phyloP scores from a whole-genome alignment of 2,888 invertebrate genomes.

The Oscheius onirici region DNA sequence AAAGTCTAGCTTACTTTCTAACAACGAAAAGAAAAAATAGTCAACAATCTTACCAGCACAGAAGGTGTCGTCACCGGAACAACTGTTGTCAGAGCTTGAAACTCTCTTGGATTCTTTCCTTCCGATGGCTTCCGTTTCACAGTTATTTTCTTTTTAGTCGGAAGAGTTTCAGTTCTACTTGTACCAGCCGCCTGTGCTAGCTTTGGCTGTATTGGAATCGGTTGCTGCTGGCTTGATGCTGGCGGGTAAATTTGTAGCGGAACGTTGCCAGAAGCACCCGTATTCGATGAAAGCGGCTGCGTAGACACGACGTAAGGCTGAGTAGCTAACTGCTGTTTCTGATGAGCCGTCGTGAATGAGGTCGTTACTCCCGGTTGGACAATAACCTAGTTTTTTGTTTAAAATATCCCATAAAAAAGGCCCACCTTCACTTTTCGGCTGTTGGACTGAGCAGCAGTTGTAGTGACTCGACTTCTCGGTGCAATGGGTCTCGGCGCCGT shows the following conservation, averaged over 20 bases:
- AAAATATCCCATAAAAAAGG: too few species aligned
- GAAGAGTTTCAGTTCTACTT: too few species aligned
- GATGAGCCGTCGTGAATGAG: conserved; percentile 3
- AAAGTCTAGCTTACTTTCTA: too few species aligned
- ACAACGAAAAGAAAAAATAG: not conserved
- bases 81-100: not conserved
- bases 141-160: too few species aligned
- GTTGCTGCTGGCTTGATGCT: too few species aligned
- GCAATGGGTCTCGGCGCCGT: not conserved
- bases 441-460: not conserved
- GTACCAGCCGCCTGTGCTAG: too few species aligned
- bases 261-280: not conserved
- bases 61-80: not conserved
- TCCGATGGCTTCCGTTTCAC: too few species aligned
- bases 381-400: conserved; percentile 18
- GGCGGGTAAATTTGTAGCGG: not conserved
- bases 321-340: conserved; percentile 20
- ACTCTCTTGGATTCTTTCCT: not conserved
- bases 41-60: not conserved
- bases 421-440: conserved; percentile 1
- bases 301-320: conserved; percentile 14
- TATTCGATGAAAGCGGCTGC: not conserved
- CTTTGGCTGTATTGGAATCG: too few species aligned
- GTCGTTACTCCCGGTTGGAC: conserved; percentile 14
- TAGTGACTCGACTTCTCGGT: not conserved